phyloP scores from a whole-genome alignment of 2,797 vertebrate genomes.

The Propithecus deckenii region DNA sequence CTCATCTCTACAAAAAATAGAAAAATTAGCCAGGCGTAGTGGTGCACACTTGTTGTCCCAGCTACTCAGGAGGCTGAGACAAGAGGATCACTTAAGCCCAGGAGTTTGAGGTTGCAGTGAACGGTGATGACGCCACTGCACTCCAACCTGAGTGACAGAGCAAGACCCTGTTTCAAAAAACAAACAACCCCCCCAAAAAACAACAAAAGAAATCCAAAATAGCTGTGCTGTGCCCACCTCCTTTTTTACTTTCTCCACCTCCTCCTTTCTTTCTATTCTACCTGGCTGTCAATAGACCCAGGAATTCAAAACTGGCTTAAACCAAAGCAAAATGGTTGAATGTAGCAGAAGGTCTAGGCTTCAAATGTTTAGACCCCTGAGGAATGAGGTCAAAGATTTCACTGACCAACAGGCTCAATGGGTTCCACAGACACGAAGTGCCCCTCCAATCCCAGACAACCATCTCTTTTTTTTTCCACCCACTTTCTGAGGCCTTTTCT shows the following conservation, averaged over 20 bases:
- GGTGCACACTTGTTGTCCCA: not conserved
- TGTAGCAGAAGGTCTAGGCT: not conserved
- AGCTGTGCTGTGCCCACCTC: not conserved
- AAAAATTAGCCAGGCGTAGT: not conserved
- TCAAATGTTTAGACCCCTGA: not conserved
- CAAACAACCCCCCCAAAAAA: not conserved
- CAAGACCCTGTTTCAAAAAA: not conserved
- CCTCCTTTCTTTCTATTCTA: not conserved
- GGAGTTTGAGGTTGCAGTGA: not conserved
- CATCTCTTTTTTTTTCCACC: not conserved
- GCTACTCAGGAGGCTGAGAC: not conserved
- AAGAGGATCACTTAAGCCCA: not conserved
- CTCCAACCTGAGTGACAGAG: not conserved
- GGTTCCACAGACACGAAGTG: constrained; percentile 36
- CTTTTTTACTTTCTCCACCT: not conserved
- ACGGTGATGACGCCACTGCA: not conserved
- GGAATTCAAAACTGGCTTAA: not conserved
- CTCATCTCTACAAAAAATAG: not conserved
- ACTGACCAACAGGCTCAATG: not conserved
- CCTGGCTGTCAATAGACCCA: not conserved
- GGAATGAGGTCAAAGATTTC: constrained; percentile 33
- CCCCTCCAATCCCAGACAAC: not conserved
- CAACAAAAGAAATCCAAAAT: not conserved
- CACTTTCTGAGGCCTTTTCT: not conserved
- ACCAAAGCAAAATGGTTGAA: not conserved